These are phyloP conservation scores for Ischnus inquisitorius DNA, from an alignment of 2,888 invertebrate genomes.

Conservation along the genomic window DNA sequence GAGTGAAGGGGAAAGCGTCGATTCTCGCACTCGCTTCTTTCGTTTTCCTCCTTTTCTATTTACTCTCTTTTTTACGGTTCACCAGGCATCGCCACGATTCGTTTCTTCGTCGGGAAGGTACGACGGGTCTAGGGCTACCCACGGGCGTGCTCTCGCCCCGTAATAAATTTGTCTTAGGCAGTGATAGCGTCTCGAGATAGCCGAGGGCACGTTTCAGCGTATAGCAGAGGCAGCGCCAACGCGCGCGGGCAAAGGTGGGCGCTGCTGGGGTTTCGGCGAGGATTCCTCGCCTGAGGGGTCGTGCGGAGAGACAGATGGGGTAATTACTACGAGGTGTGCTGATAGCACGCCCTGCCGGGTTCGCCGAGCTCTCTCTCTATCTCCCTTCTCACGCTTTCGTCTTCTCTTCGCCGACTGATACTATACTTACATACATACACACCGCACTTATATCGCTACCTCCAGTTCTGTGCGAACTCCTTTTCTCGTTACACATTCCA, in stretches of 20 bases:
- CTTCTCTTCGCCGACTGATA: conserved; percentile 32
- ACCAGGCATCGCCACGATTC: conserved; percentile 18
- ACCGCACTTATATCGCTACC: conserved; percentile 7
- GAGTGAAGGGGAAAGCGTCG: conserved; percentile 24
- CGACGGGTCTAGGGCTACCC: conserved; percentile 46
- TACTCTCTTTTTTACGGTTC: conserved; percentile 15
- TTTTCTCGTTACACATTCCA: conserved; percentile 49
- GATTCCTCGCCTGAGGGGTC: conserved; percentile 74
- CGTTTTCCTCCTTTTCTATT: conserved; percentile 2
- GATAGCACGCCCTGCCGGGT: conserved; percentile 75
- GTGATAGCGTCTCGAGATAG: conserved; percentile 75
- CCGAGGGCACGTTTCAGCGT: conserved; percentile 69
- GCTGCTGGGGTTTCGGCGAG: conserved; percentile 57
- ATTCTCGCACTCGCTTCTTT: conserved; percentile 21
- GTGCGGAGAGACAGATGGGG: conserved; percentile 77
- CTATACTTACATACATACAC: conserved; percentile 10
- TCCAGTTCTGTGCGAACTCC: conserved; percentile 25
- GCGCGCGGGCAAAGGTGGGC: conserved; percentile 67
- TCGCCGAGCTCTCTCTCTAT: conserved; percentile 58
- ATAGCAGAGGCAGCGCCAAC: conserved; percentile 57
- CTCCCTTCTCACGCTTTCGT: conserved; percentile 30
- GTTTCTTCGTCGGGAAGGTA: conserved; percentile 46
- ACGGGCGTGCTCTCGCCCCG: conserved; percentile 53
- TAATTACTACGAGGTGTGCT: conserved; percentile 78
- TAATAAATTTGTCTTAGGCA: conserved; percentile 79